Evolutionary conservation across 2,888 invertebrate species (phyloP).

Genomic region (Biston stratarius): DNA sequence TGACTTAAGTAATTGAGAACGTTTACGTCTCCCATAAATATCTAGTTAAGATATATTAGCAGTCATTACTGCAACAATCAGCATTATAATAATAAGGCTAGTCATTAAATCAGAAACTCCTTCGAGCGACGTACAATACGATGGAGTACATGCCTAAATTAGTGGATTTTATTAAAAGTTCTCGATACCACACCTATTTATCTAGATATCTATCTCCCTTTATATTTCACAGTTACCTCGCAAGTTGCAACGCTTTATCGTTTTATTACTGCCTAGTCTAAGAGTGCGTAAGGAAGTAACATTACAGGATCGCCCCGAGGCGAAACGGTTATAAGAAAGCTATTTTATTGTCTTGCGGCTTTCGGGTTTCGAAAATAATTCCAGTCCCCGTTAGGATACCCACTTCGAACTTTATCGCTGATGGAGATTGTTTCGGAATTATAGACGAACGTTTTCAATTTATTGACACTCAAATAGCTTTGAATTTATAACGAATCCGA

Average conservation of each 20-base stretch:
- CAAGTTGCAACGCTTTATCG: slow-evolving; percentile 70
- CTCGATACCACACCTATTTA: slow-evolving; percentile 42
- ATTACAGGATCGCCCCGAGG: slow-evolving; percentile 62
- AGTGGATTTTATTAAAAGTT: slow-evolving; percentile 42
- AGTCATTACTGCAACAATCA: slow-evolving; percentile 48
- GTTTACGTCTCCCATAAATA: slow-evolving; percentile 42
- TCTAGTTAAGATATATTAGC: slow-evolving; percentile 46
- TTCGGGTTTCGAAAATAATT: slow-evolving; percentile 67
- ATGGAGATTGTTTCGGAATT: slow-evolving; percentile 63
- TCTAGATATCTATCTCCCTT: slow-evolving; percentile 34
- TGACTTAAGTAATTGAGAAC: slow-evolving; percentile 23
- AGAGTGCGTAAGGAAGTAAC: slow-evolving; percentile 64
- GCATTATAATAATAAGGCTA: slow-evolving; percentile 46
- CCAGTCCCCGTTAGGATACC: slow-evolving; percentile 64
- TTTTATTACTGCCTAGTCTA: slow-evolving; percentile 63
- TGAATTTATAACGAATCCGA: slow-evolving; percentile 41
- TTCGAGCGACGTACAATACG: slow-evolving; percentile 48
- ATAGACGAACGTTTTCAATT: slow-evolving; percentile 55
- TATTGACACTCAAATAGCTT: slow-evolving; percentile 54
- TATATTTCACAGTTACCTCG: slow-evolving; percentile 59
- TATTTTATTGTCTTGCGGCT: slow-evolving; percentile 71
- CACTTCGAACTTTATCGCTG: slow-evolving; percentile 66
- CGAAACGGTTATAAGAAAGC: slow-evolving; percentile 68
- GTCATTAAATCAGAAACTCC: slow-evolving; percentile 52
- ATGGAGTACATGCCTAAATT: slow-evolving; percentile 48